A percentile compares a stretch with the other conserved stretches of the same genome.
Conservation (phyloP, 2,797 vertebrate species). For the Chelon labrosus region DNA sequence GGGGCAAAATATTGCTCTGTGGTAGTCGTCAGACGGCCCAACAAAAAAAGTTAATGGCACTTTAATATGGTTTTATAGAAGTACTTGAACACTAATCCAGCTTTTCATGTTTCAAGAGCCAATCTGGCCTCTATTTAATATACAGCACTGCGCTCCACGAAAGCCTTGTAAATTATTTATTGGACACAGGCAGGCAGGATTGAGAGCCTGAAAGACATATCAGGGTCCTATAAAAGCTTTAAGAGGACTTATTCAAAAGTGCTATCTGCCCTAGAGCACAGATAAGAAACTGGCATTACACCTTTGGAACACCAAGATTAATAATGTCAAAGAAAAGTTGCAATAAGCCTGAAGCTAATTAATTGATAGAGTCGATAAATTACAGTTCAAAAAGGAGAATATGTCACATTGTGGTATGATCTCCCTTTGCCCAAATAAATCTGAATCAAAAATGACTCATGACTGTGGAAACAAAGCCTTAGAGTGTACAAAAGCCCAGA, state of each 20-base stretch:
- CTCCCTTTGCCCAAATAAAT: too few relatives aligned
- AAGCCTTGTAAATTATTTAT: slow-evolving; percentile 68
- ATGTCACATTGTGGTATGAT: background rate
- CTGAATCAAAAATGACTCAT: too few relatives aligned
- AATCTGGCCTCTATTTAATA: slow-evolving; percentile 55
- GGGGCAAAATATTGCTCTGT: slow-evolving; percentile 12
- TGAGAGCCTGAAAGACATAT: slow-evolving; percentile 12
- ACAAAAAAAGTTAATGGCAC: slow-evolving; percentile 36
- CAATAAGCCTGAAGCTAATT: background rate
- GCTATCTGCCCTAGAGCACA: background rate
- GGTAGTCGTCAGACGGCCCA: slow-evolving; percentile 7
- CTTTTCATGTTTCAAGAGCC: slow-evolving; percentile 44
- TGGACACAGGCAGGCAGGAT: slow-evolving; percentile 33
- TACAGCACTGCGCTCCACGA: slow-evolving; percentile 23
- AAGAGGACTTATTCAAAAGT: slow-evolving; percentile 4
- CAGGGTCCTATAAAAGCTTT: slow-evolving; percentile 1
- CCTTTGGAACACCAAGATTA: background rate
- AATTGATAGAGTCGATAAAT: background rate
- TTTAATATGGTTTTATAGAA: slow-evolving; percentile 52
- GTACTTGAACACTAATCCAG: slow-evolving; percentile 47
- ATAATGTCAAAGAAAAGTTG: background rate
- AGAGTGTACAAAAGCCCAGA: background rate
- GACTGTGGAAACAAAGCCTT: background rate
- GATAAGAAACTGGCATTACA: background rate
- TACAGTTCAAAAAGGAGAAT: background rate